Percentiles rank a stretch among this genome's conserved stretches.
phyloP scores from a whole-genome alignment of 2,888 invertebrate genomes.

The Acrobeloides nanus region DNA sequence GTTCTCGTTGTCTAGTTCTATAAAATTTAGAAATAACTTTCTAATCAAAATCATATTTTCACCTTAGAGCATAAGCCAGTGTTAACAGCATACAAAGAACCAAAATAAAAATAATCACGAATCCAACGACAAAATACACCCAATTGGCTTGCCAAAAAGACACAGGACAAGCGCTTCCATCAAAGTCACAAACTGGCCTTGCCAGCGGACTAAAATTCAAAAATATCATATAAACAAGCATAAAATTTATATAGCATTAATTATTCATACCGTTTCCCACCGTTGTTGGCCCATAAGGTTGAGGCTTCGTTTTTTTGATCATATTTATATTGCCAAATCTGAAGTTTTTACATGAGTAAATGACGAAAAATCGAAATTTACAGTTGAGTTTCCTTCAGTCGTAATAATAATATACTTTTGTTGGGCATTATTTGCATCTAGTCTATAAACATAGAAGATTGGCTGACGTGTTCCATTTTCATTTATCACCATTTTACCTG shows the following conservation, averaged over 20 bases:
- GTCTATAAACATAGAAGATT: conserved; percentile 7
- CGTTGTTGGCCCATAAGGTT: conserved; percentile 8
- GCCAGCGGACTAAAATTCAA: conserved; percentile 8
- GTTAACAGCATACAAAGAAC: conserved; percentile 3
- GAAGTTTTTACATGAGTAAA: no score
- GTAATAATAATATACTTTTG: no score
- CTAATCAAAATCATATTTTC: not conserved
- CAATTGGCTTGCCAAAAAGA: conserved; percentile 10
- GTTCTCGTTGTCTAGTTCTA: conserved; percentile 25
- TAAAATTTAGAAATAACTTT: conserved; percentile 6
- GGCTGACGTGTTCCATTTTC: conserved; percentile 15
- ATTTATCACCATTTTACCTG: conserved; percentile 16
- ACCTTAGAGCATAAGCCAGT: conserved; percentile 15
- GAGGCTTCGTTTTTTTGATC: no score
- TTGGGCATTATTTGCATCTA: conserved; percentile 4
- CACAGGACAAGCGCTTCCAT: conserved; percentile 26
- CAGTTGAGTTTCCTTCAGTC: no score
- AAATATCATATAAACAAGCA: no score
- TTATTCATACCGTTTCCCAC: conserved; percentile 8
- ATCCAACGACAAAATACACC: conserved; percentile 10
- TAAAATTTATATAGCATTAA: no score
- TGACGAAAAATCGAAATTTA: no score
- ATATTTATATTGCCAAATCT: no score
- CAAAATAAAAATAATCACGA: conserved; percentile 9
- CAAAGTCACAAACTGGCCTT: conserved; percentile 27